Evolutionary conservation across 2,888 invertebrate genomes (phyloP), one percentile per base, ranked within the genome.

Genomic region (Agriopis aurantiaria): DNA sequence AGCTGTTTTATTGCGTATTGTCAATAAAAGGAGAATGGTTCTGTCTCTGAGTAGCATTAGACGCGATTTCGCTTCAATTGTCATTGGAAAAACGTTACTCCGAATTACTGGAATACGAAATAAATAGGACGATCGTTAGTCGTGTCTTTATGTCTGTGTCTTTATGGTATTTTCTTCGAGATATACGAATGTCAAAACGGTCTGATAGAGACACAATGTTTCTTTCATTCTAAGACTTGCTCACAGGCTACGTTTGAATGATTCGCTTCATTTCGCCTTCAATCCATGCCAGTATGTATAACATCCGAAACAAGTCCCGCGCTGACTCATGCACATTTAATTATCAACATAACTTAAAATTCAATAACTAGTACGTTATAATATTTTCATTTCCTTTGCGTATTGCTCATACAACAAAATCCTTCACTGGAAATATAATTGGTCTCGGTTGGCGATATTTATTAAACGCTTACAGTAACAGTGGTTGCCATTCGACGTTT

Each of bases 1-100:
- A 63, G 52, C 55, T 14, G 63, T 55, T 71, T 75, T 71, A 75
- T 71, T 73, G 66, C 59, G 56, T 51, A 33, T 40, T 66, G 70
- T 61, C 75, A 66, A 77, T 81, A 79, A 78, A 79, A 76, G 53
- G 70, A 71, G 61, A 70, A 75, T 63, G 60, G 62, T 61, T 69
- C 62, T 59, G 59, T 64, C 52, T 48, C 59, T 59, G 23, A 65
- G 60, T 51, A 61, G 65, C 64, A 73, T 71, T 71, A 68, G 72
- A 56, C 78, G 72, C 74, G 74, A 80, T 81, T 77, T 75, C 68
- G 75, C 82, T 81, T 70, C 77, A 75, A 65, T 59, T 74, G 75
- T 73, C 71, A 70, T 67, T 75, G 71, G 56, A 72, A 73, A 75
- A 71, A 63, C 51, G 55, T 51, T 14, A 14, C 45, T 46, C 45